A percentile compares a stretch with the other conserved stretches of the same genome.
Conservation (phyloP, 2,797 vertebrate genomes). For the Zalophus californianus region DNA sequence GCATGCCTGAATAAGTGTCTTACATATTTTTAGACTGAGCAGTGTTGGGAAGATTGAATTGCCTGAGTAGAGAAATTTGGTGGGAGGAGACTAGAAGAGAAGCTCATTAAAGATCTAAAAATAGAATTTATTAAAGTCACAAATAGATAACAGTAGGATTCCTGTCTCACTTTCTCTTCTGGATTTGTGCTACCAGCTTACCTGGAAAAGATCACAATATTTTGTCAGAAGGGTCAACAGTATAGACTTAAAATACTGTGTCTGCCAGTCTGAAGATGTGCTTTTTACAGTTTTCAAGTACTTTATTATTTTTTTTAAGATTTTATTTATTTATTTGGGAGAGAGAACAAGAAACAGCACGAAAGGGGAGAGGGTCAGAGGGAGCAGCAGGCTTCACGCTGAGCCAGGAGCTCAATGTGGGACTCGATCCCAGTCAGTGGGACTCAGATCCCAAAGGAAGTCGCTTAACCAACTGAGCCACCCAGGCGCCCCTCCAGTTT, state of each 20-base stretch:
- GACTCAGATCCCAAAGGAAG: no score
- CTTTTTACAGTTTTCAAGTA: not conserved
- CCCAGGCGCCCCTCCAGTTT: not conserved
- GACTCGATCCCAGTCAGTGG: no score
- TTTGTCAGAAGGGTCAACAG: slow-evolving; percentile 54
- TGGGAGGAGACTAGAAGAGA: slow-evolving; percentile 69
- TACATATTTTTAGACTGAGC: slow-evolving; percentile 58
- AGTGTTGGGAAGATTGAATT: slow-evolving; percentile 60
- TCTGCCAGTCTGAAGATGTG: not conserved
- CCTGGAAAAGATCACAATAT: slow-evolving; percentile 48
- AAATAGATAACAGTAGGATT: slow-evolving; percentile 61
- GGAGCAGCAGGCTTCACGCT: no score
- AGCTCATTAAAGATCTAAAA: slow-evolving; percentile 76
- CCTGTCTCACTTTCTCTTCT: not conserved
- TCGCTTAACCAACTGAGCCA: no score
- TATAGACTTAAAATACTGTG: not conserved
- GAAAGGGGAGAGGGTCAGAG: no score
- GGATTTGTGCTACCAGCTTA: not conserved
- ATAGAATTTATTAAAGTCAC: slow-evolving; percentile 73
- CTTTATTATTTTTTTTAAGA: not conserved
- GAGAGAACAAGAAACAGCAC: no score
- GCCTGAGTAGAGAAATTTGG: slow-evolving; percentile 64
- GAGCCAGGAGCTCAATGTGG: no score
- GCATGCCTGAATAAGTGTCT: slow-evolving; percentile 24
- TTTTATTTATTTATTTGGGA: no score